phyloP scores from a whole-genome alignment of 2,797 vertebrate species.

The Pangasius krempfi region DNA sequence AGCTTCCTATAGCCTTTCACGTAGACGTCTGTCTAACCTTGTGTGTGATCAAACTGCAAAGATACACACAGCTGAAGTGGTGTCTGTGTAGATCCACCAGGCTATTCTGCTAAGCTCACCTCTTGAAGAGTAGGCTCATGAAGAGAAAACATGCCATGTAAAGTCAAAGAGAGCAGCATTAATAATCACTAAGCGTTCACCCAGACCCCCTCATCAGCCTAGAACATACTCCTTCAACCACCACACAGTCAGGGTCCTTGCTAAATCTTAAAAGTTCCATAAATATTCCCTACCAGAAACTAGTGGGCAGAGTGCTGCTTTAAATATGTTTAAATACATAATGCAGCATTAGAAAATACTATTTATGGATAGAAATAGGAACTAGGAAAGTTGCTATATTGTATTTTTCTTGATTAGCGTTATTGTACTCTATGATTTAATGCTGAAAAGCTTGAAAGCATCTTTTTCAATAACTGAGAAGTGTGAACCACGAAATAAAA shows the following conservation, averaged over 20 bases:
- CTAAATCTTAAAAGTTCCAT: not conserved
- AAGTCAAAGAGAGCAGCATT: slow-evolving; percentile 30
- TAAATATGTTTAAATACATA: not conserved
- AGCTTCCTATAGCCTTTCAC: not conserved
- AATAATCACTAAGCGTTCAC: slow-evolving; percentile 37
- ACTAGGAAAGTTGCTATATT: not conserved
- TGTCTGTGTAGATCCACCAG: slow-evolving; percentile 4
- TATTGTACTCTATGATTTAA: not conserved
- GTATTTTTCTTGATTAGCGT: not conserved
- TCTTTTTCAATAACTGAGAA: slow-evolving; percentile 15
- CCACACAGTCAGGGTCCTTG: not conserved
- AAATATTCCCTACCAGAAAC: slow-evolving; percentile 1
- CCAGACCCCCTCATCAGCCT: slow-evolving; percentile 17
- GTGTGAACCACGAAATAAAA: not conserved
- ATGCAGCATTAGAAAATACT: not conserved
- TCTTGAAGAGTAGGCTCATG: slow-evolving; percentile 32
- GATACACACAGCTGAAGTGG: not conserved
- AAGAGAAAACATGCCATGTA: slow-evolving; percentile 21
- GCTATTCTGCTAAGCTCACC: slow-evolving; percentile 22
- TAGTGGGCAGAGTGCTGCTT: not conserved
- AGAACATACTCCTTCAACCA: not conserved
- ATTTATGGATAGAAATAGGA: not conserved
- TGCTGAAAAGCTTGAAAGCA: not conserved
- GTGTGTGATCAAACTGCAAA: not conserved
- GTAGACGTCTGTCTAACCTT: not conserved